Evolutionary conservation across 2,888 invertebrate species (phyloP).

Genomic region (Osmoderma eremita): DNA sequence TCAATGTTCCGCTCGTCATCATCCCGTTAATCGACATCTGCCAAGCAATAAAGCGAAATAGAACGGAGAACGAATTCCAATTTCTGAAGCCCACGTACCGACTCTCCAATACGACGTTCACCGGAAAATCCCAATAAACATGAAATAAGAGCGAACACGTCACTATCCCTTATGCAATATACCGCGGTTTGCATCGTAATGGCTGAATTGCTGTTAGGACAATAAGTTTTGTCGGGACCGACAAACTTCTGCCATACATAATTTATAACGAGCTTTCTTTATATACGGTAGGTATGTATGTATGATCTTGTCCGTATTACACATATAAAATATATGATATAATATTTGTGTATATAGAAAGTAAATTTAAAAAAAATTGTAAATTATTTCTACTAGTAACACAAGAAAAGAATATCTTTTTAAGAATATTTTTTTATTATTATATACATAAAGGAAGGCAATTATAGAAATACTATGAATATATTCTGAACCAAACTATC

Average conservation of each 20-base stretch:
- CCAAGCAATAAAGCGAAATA: conserved; percentile 28
- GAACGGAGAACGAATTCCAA: conserved; percentile 25
- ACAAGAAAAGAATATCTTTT: too few relatives aligned
- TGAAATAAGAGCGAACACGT: conserved; percentile 35
- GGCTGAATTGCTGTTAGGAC: conserved; percentile 7
- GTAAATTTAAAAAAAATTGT: too few relatives aligned
- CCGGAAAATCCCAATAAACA: conserved; percentile 37
- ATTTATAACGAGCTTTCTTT: conserved; percentile 2
- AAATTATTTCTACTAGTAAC: too few relatives aligned
- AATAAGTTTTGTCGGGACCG: conserved; percentile 9
- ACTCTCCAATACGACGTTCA: conserved; percentile 24
- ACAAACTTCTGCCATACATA: conserved; percentile 29
- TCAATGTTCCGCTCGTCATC: not conserved
- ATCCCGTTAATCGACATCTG: conserved; percentile 13
- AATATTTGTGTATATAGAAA: too few relatives aligned
- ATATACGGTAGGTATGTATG: too few relatives aligned
- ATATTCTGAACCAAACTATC: too few relatives aligned
- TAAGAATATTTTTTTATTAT: too few relatives aligned
- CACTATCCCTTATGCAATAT: conserved; percentile 31
- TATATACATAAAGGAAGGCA: too few relatives aligned
- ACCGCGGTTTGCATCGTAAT: conserved; percentile 23
- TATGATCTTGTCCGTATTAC: too few relatives aligned
- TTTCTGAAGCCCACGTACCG: conserved; percentile 22
- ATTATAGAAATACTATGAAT: too few relatives aligned
- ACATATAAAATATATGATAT: too few relatives aligned